Conservation (phyloP, 1,140 invertebrate genomes). For the Pteromalus puparum region DNA sequence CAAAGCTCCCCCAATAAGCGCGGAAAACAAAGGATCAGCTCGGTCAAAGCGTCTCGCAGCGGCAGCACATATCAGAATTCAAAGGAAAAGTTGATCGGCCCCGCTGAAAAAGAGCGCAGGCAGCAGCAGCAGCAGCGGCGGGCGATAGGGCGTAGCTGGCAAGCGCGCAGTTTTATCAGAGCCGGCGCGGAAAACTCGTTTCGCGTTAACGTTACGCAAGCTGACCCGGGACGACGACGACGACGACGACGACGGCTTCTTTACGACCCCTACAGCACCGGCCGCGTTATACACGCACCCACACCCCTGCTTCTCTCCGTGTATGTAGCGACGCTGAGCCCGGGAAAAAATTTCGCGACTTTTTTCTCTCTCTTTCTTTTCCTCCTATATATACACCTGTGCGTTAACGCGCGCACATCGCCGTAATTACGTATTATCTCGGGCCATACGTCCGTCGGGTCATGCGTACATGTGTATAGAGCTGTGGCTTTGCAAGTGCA, state of each 20-base stretch:
- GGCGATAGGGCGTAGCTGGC: background rate
- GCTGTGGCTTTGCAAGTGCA: background rate
- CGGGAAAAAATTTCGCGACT: background rate
- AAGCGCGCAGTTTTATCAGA: constrained; percentile 35
- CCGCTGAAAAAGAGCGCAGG: background rate
- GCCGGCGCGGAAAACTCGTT: constrained; percentile 62
- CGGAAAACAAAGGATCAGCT: background rate
- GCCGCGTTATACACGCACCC: constrained; percentile 2
- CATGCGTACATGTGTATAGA: background rate
- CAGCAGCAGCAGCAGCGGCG: background rate
- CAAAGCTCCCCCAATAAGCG: background rate
- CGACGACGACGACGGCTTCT: constrained; percentile 61
- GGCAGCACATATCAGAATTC: constrained; percentile 24
- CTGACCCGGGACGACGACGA: constrained; percentile 55
- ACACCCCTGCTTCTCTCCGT: background rate
- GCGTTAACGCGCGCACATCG: background rate
- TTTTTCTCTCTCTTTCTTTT: background rate
- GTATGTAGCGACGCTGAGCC: background rate
- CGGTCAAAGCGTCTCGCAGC: background rate
- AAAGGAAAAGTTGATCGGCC: constrained; percentile 41
- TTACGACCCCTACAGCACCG: constrained; percentile 60
- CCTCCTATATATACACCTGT: background rate
- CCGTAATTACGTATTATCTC: constrained; percentile 50
- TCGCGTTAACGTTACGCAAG: constrained; percentile 68
- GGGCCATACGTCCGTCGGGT: background rate